These are phyloP conservation scores for Aleadryas rufinucha DNA, from an alignment of 2,113 vertebrate genomes.

Conservation along the genomic window DNA sequence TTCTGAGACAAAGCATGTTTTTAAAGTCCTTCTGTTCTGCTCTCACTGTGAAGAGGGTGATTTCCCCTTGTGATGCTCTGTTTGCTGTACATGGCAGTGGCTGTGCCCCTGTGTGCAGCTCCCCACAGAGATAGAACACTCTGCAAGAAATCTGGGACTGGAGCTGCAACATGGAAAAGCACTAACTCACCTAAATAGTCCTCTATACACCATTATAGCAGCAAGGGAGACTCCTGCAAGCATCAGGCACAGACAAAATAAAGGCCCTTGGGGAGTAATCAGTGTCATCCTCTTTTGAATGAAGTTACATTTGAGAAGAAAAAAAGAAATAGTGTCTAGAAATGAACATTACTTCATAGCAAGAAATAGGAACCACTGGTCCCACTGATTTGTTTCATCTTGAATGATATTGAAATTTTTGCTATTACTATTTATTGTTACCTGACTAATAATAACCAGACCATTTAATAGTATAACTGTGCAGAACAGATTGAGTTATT, in stretches of 20 bases:
- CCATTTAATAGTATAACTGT: not conserved
- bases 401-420: not conserved
- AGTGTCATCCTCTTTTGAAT: not conserved
- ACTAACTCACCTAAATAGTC: not conserved
- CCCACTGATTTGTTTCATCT: not conserved
- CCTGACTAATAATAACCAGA: not conserved
- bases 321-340: not conserved
- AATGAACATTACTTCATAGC: not conserved
- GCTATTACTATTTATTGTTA: not conserved
- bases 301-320: not conserved
- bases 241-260: not conserved
- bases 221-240: not conserved
- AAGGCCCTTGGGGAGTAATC: not conserved
- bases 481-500: not conserved
- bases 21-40: not conserved
- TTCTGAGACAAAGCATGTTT: not conserved
- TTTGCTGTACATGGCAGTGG: not conserved
- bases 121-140: accelerated
- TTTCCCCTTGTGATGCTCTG: not conserved
- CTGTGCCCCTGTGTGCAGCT: not conserved
- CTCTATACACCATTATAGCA: not conserved
- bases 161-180: not conserved
- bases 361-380: not conserved
- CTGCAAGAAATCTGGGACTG: not conserved
- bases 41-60: not conserved